Percentiles rank a stretch among this genome's conserved stretches.
Evolutionary conservation across 2,797 vertebrate genomes (phyloP).

Genomic region (Heterohyrax brucei): DNA sequence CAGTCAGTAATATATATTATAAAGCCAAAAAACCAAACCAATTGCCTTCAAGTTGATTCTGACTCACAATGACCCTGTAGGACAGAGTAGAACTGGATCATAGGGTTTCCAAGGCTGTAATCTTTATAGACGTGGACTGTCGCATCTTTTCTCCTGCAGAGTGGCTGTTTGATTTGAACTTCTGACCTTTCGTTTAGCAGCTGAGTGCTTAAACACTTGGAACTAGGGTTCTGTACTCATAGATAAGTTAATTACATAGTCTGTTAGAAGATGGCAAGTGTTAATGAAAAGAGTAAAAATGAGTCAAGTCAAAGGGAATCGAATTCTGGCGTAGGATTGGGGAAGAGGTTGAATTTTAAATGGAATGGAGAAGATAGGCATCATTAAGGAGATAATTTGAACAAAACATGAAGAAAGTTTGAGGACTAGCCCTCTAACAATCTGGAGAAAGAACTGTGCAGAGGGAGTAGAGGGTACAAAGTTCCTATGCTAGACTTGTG

Average conservation of each 20-base stretch:
- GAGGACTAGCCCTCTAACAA: not conserved
- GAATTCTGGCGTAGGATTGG: not conserved
- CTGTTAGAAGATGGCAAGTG: not conserved
- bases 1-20: not conserved
- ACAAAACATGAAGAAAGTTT: not conserved
- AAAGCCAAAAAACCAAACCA: not conserved
- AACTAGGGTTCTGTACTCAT: too few relatives aligned
- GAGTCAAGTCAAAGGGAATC: not conserved
- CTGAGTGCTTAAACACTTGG: too few relatives aligned
- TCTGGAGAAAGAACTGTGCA: not conserved
- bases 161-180: too few relatives aligned
- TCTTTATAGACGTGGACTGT: too few relatives aligned
- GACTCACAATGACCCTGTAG: too few relatives aligned
- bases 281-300: not conserved
- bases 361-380: not conserved
- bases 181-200: too few relatives aligned
- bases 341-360: not conserved
- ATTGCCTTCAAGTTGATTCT: too few relatives aligned
- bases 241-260: not conserved
- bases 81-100: too few relatives aligned
- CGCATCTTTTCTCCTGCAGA: too few relatives aligned
- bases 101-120: too few relatives aligned
- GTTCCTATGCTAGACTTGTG: not conserved
- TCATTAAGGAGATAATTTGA: not conserved
- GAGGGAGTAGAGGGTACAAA: not conserved